Base-by-base conservation (phyloP, 2,113 vertebrate species). In the Glaucomys volans region DNA sequence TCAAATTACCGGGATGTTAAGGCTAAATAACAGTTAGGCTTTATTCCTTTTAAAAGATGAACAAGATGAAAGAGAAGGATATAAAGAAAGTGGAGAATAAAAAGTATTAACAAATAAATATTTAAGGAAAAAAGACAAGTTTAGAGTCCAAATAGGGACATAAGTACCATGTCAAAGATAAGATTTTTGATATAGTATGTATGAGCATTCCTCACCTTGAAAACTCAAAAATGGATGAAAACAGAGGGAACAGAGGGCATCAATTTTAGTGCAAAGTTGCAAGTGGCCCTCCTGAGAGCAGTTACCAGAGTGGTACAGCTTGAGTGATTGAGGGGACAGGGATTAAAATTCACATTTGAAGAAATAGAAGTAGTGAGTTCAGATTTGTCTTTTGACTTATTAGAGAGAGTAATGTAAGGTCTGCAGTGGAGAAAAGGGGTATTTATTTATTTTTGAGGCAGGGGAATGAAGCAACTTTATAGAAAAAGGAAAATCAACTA, bases 191-290 rank as follows among this genome's bases (percentile, higher is more conserved):
- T 87, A 74, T 24, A 91, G 30, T 2, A 17, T 44, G 10, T 85
- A 52, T 44, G 87, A 37, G 4, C 50, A 44, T 72, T 35, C 28
- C 4, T 35, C 64, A 30, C 2, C 5, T 87, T 79, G 8, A 28
- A 2, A 57, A 4, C 74, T 81, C 44, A 86, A 79, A 81, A 37
- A 30, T 47, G 28, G 35, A 40, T 7, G 35, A 91, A 95, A 90
- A 59, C 16, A 1, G 13, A 30, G 12, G 11, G 5, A 26, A 28
- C 26, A 47, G 10, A 40, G 42, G 22, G 0, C 32, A 57, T 24
- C 91, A 54, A 93, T 86, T 86, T 96, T 86, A 57, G 30, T 57
- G 32, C 62, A 84, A 84, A 5, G 44, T 92, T 32, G 77, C 47
- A 86, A 40, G 50, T 72, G 12, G 14, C 11, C 13, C 91, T 90